Evolutionary conservation across 2,888 invertebrate species (phyloP).

Genomic region (Heliconius sara): DNA sequence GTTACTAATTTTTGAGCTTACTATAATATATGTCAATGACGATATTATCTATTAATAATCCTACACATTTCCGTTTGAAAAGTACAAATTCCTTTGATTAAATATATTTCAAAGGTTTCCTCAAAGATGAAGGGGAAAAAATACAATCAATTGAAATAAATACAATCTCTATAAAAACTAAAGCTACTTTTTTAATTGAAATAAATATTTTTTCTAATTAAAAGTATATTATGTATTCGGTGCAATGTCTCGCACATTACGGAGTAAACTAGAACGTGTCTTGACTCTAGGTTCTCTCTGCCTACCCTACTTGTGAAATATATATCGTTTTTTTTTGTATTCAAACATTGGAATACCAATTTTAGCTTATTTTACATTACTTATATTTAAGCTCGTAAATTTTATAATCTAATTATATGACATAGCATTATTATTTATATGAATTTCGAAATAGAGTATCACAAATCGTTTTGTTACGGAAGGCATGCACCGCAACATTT

Average conservation of each 20-base stretch:
- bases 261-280: background rate
- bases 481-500: conserved; percentile 46
- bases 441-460: conserved; percentile 46
- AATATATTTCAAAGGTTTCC: background rate
- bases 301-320: background rate
- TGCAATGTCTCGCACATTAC: background rate
- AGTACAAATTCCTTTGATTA: background rate
- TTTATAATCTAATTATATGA: conserved; percentile 21
- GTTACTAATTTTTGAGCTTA: no score
- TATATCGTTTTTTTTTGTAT: background rate
- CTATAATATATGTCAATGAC: no score
- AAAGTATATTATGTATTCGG: no score
- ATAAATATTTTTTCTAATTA: no score
- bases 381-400: background rate
- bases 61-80: background rate
- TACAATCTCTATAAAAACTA: background rate
- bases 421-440: conserved; percentile 38
- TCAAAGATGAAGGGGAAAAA: no score
- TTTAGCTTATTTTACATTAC: background rate
- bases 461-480: conserved; percentile 47
- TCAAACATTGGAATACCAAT: background rate
- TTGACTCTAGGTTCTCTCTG: background rate
- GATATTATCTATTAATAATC: background rate
- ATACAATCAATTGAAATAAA: background rate
- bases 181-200: background rate